Base-by-base conservation (phyloP, 2,797 vertebrate genomes). In the Sciurus vulgaris region DNA sequence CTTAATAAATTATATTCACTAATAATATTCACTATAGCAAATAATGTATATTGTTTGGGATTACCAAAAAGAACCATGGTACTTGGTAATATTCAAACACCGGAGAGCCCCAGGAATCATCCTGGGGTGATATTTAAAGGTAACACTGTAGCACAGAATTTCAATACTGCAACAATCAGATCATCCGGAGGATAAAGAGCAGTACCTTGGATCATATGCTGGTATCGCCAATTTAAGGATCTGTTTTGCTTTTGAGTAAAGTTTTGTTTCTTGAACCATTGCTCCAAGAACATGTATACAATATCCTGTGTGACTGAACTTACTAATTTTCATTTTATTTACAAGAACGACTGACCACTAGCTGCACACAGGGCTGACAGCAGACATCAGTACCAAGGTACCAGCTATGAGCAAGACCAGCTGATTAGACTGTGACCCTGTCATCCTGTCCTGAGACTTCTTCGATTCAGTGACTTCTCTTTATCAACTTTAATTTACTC, bases 191-290 rank as follows among this genome's bases (percentile, higher is more conserved):
- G n/a, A 22, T 84, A 61, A 56, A 47, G 7, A 79, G 38, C 5
- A 73, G 7, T 28, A 56, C 4, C 61, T 0, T 30, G 9, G 86
- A 81, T 74, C 22, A 17, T 7, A 35, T 18, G 61, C 47, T 59
- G 63, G 11, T 72, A 38, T 92, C 78, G 44, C 26, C 41, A 83
- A n/a, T 49, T 51, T 83, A 77, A 87, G 54, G 56, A 63, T 51
- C n/a, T 81, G 5, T 44, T 92, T 92, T 93, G 51, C 82, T 88
- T 92, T 38, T 8, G 24, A 59, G 79, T 14, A 47, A 18, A 44
- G 30, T 70, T 72, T 70, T 72, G 82, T 96, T 94, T 94, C 74
- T 93, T 85, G 61, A 95, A 89, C 70, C 7, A 38, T 73, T 51
- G 33, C 5, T 88, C 70, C 33, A 33, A 82, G 38, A 59, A 51